A percentile compares a stretch with the other conserved stretches of the same genome.
Conservation (phyloP, 2,888 invertebrate species). For the Agrochola lota region DNA sequence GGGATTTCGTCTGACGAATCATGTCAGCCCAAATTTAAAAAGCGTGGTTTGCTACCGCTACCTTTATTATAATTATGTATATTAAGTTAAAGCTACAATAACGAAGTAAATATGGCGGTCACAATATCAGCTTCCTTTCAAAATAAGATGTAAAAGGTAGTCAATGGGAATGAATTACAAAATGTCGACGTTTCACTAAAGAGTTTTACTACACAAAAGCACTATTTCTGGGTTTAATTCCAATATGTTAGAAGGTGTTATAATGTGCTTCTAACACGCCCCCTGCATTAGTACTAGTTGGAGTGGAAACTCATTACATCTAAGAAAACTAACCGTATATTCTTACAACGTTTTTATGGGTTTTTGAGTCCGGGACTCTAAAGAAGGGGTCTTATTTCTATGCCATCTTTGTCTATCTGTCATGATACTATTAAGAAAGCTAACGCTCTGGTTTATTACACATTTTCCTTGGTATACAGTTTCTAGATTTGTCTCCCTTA, state of each 20-base stretch:
- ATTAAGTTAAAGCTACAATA: background rate
- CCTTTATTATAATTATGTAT: too few species aligned
- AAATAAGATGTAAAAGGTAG: background rate
- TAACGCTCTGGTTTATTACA: too few species aligned
- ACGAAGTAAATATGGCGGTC: background rate
- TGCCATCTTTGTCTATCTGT: background rate
- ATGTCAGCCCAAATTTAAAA: too few species aligned
- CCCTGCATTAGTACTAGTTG: background rate
- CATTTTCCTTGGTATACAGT: background rate
- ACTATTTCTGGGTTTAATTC: background rate
- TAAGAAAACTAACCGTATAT: background rate
- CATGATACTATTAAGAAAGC: background rate
- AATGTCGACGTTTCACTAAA: background rate
- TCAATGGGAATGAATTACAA: background rate
- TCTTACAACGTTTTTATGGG: background rate
- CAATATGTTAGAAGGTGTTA: slow-evolving; percentile 2
- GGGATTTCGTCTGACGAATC: too few species aligned
- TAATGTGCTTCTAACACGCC: slow-evolving; percentile 1
- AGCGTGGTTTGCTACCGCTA: too few species aligned
- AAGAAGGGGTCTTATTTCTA: background rate
- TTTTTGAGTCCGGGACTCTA: background rate
- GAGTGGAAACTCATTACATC: slow-evolving; percentile 10
- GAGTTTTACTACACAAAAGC: background rate
- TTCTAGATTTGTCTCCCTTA: background rate
- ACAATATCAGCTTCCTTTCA: background rate